phyloP scores from a whole-genome alignment of 2,888 invertebrate species.

The Clitarchus hookeri region DNA sequence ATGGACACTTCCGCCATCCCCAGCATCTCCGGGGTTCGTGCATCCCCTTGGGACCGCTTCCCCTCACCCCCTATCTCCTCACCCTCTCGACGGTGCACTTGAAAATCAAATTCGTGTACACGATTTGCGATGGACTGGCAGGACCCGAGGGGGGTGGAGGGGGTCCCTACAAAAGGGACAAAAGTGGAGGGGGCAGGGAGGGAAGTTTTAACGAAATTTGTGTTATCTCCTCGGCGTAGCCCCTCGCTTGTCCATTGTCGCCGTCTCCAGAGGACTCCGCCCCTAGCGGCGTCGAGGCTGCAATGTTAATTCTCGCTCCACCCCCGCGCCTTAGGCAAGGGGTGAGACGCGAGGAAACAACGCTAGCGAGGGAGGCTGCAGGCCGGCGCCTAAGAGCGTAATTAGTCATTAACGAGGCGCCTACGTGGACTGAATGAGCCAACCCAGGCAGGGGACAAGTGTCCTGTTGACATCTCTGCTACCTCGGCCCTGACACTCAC shows the following conservation, averaged over 20 bases:
- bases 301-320: too few relatives aligned
- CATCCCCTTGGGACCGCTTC: not conserved
- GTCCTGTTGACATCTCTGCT: not conserved
- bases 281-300: too few relatives aligned
- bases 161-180: not conserved
- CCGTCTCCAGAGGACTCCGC: not conserved
- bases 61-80: not conserved
- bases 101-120: conserved; percentile 10
- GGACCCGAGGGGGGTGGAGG: not conserved
- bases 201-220: conserved; percentile 7
- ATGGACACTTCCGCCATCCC: not conserved
- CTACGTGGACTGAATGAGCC: not conserved
- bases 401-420: not conserved
- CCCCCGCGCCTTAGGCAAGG: not conserved
- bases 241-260: not conserved
- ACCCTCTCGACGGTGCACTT: not conserved
- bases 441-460: not conserved
- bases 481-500: too few relatives aligned
- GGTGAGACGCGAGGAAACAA: not conserved
- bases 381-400: not conserved
- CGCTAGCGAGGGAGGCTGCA: not conserved
- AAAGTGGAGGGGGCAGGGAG: not conserved
- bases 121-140: not conserved
- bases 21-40: not conserved
- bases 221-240: not conserved